These are phyloP conservation scores for Brotogeris chrysoptera DNA, from an alignment of 2,797 vertebrate species.

Conservation along the genomic window DNA sequence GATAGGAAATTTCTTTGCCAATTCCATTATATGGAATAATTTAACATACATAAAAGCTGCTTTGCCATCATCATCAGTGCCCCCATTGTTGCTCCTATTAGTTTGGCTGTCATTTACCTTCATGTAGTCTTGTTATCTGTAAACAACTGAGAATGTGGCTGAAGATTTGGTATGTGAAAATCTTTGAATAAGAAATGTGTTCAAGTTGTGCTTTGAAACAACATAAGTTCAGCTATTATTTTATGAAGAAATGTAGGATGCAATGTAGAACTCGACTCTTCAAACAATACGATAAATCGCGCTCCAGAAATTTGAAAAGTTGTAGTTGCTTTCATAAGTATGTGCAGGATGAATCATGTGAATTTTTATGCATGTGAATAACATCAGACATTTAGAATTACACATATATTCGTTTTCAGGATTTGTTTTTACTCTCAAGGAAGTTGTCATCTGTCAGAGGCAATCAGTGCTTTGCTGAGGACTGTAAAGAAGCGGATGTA, in stretches of 20 bases:
- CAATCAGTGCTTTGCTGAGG: not conserved
- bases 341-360: not conserved
- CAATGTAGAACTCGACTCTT: not conserved
- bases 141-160: not conserved
- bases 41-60: not conserved
- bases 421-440: not conserved
- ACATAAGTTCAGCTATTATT: not conserved
- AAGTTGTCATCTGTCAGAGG: not conserved
- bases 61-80: not conserved
- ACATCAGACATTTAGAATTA: not conserved
- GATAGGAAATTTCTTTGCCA: not conserved
- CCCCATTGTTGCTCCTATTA: not conserved
- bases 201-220: not conserved
- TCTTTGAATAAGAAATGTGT: not conserved
- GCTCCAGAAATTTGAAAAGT: not conserved
- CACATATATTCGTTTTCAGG: not conserved
- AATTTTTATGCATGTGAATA: not conserved
- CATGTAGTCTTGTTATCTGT: not conserved
- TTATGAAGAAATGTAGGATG: not conserved
- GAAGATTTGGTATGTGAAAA: not conserved
- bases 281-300: not conserved
- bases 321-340: not conserved
- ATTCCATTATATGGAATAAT: not conserved
- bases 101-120: not conserved
- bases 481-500: not conserved